Evolutionary conservation across 1,140 invertebrate species (phyloP).

Genomic region (Semibalanus balanoides): DNA sequence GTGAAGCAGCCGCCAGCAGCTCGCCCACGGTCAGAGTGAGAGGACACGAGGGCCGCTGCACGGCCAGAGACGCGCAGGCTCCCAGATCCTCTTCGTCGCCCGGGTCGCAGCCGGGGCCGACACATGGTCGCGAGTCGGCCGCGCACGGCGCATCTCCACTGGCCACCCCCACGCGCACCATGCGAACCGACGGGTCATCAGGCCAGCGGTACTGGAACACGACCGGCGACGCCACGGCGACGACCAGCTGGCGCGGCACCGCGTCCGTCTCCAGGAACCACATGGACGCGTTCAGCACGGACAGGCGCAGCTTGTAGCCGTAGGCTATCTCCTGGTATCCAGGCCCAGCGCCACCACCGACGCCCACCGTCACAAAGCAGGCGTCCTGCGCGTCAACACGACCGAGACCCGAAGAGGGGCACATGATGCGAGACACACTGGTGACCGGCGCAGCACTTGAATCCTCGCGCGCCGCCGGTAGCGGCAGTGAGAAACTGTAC

Average conservation of each 20-base stretch:
- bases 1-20: background rate
- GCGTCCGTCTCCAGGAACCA: background rate
- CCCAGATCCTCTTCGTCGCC: background rate
- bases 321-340: background rate
- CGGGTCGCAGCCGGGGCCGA: background rate
- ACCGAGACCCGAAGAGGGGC: background rate
- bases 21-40: background rate
- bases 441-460: background rate
- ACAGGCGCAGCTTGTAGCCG: background rate
- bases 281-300: background rate
- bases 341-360: background rate
- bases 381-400: background rate
- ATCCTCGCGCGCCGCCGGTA: background rate
- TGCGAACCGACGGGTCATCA: background rate
- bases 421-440: background rate
- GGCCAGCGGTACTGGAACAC: constrained; percentile 4
- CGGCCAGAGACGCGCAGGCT: background rate
- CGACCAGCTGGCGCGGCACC: background rate
- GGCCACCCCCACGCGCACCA: background rate
- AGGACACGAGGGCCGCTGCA: background rate
- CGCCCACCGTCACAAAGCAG: background rate
- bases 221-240: background rate
- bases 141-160: background rate
- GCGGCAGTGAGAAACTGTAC: background rate
- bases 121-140: background rate